Evolutionary conservation across 1,140 invertebrate genomes (phyloP), one percentile per base, ranked within the genome.

Genomic region (Eriosoma lanigerum): DNA sequence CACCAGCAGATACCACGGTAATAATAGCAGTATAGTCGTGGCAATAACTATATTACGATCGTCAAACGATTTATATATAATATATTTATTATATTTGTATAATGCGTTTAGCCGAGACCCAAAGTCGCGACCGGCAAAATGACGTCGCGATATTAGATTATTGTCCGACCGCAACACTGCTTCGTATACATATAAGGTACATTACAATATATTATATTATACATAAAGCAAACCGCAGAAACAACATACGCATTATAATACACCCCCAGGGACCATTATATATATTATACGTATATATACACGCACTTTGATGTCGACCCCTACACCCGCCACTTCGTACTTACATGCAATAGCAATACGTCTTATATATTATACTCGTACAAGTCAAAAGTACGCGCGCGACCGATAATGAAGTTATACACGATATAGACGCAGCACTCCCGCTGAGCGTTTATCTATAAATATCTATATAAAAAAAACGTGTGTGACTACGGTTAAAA

Each of bases 121-220:
- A n/a, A 24, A 46, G 64, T 46, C 44, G 66, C 15, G 6, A 50
- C n/a, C 66, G 66, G 44, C 66, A 70, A 70, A 70, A 50, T n/a
- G 44, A 48, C 66, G 66, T 6, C 66, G 66, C 66, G 21, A 70
- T 70, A 70, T 70, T 70, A 50, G 66, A 70, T 70, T 70, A 70
- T 15, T 21, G 64, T 46, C 66, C 44, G 66, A 70, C 66, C 66
- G 46, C 66, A 70, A 50, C 38, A 38, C 32, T 4, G 32, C 3
- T 38, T 38, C 32, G 32, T 38, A 38, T 38, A 38, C 32, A 38
- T 38, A 38, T 38, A 38, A 38, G 8, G 32, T 38, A n/a, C n/a
- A 4, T 38, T 38, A 38, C 32, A 8, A 38, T 4, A 38, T 38
- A 38, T 38, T 38, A 5, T 19, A 52, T 52, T 17, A 17, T 52